A percentile compares a stretch with the other conserved stretches of the same genome.
These are phyloP conservation scores for Lissocephala sabroskyi DNA, from an alignment of 2,888 invertebrate species.

Conservation along the genomic window DNA sequence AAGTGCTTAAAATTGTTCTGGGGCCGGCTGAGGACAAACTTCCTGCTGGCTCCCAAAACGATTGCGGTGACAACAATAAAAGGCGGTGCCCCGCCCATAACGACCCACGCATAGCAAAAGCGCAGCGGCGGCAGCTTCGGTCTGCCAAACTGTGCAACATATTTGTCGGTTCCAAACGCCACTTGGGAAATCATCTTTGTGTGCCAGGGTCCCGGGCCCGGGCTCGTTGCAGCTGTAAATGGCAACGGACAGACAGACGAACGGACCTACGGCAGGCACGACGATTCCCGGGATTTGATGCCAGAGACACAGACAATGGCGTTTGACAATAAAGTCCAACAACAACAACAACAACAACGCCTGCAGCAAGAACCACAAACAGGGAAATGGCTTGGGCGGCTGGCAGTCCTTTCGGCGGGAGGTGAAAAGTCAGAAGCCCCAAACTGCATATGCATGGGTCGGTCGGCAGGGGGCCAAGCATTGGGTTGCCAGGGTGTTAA, in stretches of 20 bases:
- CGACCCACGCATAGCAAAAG: too few relatives aligned
- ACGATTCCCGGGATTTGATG: too few relatives aligned
- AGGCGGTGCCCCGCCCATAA: conserved; percentile 34
- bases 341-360: conserved; percentile 10
- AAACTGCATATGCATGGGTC: conserved; percentile 1
- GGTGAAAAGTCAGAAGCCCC: background rate
- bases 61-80: conserved; percentile 52
- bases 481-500: background rate
- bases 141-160: conserved; percentile 28
- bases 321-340: conserved; percentile 33
- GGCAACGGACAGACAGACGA: conserved; percentile 48
- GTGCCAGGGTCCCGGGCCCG: conserved; percentile 16
- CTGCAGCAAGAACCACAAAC: background rate
- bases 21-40: too few relatives aligned
- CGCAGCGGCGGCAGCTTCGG: conserved; percentile 23
- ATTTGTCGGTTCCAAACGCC: conserved; percentile 58
- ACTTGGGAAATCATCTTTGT: conserved; percentile 64
- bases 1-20: conserved; percentile 6
- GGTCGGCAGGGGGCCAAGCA: background rate
- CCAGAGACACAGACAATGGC: conserved; percentile 28
- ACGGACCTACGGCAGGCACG: too few relatives aligned
- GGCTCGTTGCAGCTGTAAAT: conserved; percentile 43
- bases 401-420: background rate
- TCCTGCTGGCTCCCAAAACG: too few relatives aligned
- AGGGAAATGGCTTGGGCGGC: background rate